These are phyloP conservation scores for Leucoma salicis DNA, from an alignment of 2,888 invertebrate genomes.

Conservation along the genomic window DNA sequence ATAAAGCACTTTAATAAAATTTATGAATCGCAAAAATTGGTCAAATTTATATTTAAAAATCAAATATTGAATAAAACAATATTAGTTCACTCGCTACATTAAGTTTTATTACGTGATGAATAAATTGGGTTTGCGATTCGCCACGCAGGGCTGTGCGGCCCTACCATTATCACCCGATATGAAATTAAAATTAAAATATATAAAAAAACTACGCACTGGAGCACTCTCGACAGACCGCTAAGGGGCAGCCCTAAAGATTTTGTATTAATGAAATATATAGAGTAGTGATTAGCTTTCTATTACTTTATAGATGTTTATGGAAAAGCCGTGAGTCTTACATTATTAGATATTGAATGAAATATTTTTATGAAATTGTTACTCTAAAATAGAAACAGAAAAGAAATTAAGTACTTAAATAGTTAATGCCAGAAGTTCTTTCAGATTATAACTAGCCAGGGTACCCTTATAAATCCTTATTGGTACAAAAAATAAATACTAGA, in stretches of 20 bases:
- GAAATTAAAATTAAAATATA: constrained; percentile 83
- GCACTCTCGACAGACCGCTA: constrained; percentile 78
- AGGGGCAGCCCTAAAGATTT: constrained; percentile 79
- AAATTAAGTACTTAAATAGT: no score
- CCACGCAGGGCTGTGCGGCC: constrained; percentile 77
- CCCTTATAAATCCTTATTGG: no score
- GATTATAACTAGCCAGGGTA: no score
- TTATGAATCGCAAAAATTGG: constrained; percentile 73
- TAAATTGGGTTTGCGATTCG: constrained; percentile 76
- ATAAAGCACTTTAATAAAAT: constrained; percentile 53
- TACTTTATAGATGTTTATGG: no score
- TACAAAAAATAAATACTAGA: no score
- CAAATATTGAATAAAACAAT: constrained; percentile 81
- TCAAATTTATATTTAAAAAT: constrained; percentile 68
- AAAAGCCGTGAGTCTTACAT: no score
- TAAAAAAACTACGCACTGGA: constrained; percentile 70
- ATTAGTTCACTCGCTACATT: constrained; percentile 82
- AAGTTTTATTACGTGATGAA: constrained; percentile 78
- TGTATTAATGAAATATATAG: constrained; percentile 48
- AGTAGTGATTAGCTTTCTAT: no score
- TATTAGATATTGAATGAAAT: neutral
- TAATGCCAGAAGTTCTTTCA: no score
- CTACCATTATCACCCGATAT: constrained; percentile 79
- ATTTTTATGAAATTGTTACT: no score
- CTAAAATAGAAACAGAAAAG: no score